Percentiles rank a stretch among this genome's conserved stretches.
Evolutionary conservation across 1,140 invertebrate genomes (phyloP).

Genomic region (Drosophila takahashii): DNA sequence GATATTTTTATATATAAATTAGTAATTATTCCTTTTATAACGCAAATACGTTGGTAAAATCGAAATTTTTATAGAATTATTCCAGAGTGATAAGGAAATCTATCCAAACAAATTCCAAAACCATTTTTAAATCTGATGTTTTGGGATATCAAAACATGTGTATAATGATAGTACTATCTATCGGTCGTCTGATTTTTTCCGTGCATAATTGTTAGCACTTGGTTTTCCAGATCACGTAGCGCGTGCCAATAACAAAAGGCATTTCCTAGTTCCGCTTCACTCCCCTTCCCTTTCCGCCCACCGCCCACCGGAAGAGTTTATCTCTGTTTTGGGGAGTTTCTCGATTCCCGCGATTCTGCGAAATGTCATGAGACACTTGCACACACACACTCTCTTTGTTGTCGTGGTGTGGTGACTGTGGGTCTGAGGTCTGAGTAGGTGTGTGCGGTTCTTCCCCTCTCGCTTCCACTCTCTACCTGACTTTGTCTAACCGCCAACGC

Average conservation of each 20-base stretch:
- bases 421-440: constrained; percentile 26
- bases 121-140: not conserved
- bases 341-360: constrained; percentile 38
- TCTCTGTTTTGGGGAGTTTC: constrained; percentile 18
- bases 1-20: too few relatives aligned
- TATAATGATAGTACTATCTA: not conserved
- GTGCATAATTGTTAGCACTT: constrained; percentile 11
- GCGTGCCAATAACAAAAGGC: constrained; percentile 46
- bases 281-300: constrained; percentile 15
- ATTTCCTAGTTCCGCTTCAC: constrained; percentile 48
- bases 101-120: too few relatives aligned
- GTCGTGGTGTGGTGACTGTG: constrained; percentile 16
- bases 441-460: constrained; percentile 21
- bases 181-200: not conserved
- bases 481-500: constrained; percentile 48
- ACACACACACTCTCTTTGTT: constrained; percentile 8
- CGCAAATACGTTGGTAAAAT: too few relatives aligned
- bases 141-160: not conserved
- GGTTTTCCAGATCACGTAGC: constrained; percentile 33
- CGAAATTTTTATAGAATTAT: too few relatives aligned
- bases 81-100: too few relatives aligned
- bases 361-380: constrained; percentile 53
- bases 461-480: constrained; percentile 6
- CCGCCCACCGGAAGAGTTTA: constrained; percentile 39
- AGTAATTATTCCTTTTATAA: too few relatives aligned